A percentile compares a stretch with the other conserved stretches of the same genome.
Conservation (phyloP, 2,113 vertebrate species). For the Panthera tigris region DNA sequence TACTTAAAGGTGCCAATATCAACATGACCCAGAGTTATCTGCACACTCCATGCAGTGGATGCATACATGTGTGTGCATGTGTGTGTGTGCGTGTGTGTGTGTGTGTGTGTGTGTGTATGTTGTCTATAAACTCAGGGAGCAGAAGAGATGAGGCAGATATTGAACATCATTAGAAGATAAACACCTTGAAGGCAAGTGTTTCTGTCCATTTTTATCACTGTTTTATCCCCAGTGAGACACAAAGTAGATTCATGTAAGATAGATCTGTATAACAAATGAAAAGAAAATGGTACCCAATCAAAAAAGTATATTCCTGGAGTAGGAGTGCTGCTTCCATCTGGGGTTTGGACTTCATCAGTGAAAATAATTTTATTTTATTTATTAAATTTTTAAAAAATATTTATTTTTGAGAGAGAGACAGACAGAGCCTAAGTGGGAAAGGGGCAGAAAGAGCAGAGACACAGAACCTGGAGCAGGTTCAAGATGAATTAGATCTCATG, state of each 20-base stretch:
- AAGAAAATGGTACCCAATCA: neutral
- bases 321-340: neutral
- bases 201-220: neutral
- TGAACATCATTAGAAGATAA: neutral
- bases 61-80: neutral
- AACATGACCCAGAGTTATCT: neutral
- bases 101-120: neutral
- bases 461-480: neutral
- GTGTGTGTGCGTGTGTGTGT: neutral
- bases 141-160: neutral
- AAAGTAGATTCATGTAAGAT: neutral
- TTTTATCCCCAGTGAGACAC: neutral
- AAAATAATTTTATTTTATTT: neutral
- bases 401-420: too few relatives aligned
- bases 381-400: too few relatives aligned
- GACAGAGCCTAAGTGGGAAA: too few relatives aligned
- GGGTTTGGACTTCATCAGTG: neutral
- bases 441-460: too few relatives aligned
- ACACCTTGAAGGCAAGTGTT: neutral
- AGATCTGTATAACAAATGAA: neutral
- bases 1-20: neutral
- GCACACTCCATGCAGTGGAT: neutral
- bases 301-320: neutral
- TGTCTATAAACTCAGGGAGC: neutral
- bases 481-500: neutral